Conservation (phyloP, 1,140 invertebrate genomes). For the Drosophila ogumai region DNA sequence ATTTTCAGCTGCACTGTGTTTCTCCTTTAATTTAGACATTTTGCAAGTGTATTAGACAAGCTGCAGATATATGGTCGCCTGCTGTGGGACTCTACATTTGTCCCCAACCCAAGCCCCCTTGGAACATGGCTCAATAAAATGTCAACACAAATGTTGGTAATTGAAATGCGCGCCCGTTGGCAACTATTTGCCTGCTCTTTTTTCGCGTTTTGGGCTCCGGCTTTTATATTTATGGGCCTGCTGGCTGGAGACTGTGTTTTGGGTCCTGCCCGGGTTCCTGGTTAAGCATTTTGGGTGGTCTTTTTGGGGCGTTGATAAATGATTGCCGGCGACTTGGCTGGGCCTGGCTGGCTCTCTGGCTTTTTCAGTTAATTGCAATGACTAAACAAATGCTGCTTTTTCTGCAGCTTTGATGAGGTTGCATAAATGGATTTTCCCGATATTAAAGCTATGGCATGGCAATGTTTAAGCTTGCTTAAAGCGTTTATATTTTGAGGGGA, state of each 20-base stretch:
- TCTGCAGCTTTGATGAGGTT: slow-evolving; percentile 23
- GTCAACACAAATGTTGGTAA: slow-evolving; percentile 80
- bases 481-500: background rate
- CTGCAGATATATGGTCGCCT: slow-evolving; percentile 59
- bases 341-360: slow-evolving; percentile 19
- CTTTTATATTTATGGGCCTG: slow-evolving; percentile 48
- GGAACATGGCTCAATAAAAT: slow-evolving; percentile 73
- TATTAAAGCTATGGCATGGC: slow-evolving; percentile 46
- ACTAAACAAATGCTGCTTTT: slow-evolving; percentile 50
- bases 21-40: slow-evolving; percentile 77
- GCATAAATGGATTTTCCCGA: slow-evolving; percentile 22
- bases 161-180: slow-evolving; percentile 58
- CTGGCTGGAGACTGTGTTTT: slow-evolving; percentile 44
- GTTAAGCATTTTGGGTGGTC: slow-evolving; percentile 64
- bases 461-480: slow-evolving; percentile 38
- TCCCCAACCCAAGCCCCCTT: slow-evolving; percentile 1
- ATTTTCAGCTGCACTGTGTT: slow-evolving; percentile 56
- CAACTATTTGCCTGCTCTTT: slow-evolving; percentile 35
- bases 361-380: slow-evolving; percentile 56
- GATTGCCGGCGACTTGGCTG: slow-evolving; percentile 42
- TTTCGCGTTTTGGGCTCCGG: slow-evolving; percentile 16
- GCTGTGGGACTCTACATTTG: slow-evolving; percentile 48
- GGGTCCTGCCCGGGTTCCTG: slow-evolving; percentile 32
- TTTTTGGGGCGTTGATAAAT: slow-evolving; percentile 66
- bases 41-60: slow-evolving; percentile 52